Evolutionary conservation across 2,113 vertebrate genomes (phyloP).

Genomic region (Tychaedon coryphoeus): DNA sequence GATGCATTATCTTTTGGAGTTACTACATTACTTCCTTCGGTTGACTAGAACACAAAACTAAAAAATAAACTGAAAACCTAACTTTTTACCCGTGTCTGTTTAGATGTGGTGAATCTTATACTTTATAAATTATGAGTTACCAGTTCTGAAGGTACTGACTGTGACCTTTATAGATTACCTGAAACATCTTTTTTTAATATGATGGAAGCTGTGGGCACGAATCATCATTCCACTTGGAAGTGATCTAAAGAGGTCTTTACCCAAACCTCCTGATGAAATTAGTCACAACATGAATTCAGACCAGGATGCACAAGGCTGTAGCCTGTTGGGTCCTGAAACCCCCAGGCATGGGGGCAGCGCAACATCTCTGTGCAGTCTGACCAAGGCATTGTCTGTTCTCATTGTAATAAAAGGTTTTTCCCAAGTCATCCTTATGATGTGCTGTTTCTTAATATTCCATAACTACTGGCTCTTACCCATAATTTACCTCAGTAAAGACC

Average conservation of each 20-base stretch:
- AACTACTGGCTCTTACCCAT: neutral
- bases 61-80: neutral
- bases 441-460: neutral
- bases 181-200: neutral
- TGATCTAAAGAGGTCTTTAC: neutral
- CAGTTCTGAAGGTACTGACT: neutral
- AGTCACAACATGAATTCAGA: neutral
- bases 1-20: neutral
- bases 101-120: neutral
- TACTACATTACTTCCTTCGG: neutral
- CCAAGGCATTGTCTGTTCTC: neutral
- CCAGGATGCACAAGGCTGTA: neutral
- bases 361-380: neutral
- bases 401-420: neutral
- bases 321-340: neutral
- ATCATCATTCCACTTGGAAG: neutral
- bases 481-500: neutral
- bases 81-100: neutral
- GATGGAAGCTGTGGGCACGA: neutral
- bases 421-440: neutral
- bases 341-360: neutral
- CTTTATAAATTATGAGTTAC: neutral
- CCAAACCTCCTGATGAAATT: neutral
- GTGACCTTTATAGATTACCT: neutral
- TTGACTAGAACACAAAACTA: neutral